phyloP scores from a whole-genome alignment of 1,140 invertebrate species.

The Camponotus pennsylvanicus region DNA sequence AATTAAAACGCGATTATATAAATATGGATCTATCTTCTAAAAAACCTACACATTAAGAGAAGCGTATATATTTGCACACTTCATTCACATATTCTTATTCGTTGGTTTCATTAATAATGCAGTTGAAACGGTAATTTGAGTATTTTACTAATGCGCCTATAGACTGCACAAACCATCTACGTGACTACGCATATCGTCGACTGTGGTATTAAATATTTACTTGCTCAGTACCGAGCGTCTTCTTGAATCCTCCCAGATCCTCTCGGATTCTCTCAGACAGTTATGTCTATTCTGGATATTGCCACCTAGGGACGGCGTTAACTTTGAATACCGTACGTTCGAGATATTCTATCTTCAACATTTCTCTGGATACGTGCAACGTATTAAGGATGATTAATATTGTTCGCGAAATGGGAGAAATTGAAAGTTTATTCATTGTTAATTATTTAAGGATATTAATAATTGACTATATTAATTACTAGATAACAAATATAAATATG shows the following conservation, averaged over 20 bases:
- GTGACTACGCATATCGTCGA: slow-evolving; percentile 26
- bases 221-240: slow-evolving; percentile 64
- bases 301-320: slow-evolving; percentile 51
- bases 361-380: neutral
- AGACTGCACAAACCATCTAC: slow-evolving; percentile 46
- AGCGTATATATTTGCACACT: no score
- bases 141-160: slow-evolving; percentile 48
- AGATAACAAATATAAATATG: neutral
- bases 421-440: neutral
- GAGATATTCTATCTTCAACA: slow-evolving; percentile 35
- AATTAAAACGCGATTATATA: no score
- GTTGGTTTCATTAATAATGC: slow-evolving; percentile 66
- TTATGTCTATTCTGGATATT: slow-evolving; percentile 60
- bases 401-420: neutral
- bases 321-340: slow-evolving; percentile 41
- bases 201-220: slow-evolving; percentile 65
- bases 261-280: slow-evolving; percentile 56
- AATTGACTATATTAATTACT: slow-evolving; percentile 9
- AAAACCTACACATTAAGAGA: neutral
- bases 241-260: slow-evolving; percentile 47
- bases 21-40: neutral
- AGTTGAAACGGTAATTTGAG: slow-evolving; percentile 69
- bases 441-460: neutral
- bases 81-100: slow-evolving; percentile 40
- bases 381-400: slow-evolving; percentile 23